These are phyloP conservation scores for Coboldia fuscipes DNA, from an alignment of 1,140 invertebrate genomes.

Conservation along the genomic window DNA sequence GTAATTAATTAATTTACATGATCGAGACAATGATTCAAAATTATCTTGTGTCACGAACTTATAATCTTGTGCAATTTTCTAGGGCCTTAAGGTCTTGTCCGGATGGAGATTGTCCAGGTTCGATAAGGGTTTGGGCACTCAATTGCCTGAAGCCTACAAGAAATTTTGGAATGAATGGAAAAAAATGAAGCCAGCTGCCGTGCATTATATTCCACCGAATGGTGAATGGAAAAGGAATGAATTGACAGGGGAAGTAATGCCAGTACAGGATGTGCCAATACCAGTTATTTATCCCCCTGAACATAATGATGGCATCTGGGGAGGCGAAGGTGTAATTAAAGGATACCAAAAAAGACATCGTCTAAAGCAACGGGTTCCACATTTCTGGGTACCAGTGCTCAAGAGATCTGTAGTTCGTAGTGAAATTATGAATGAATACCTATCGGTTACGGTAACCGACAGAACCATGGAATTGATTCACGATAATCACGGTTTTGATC, in stretches of 20 bases:
- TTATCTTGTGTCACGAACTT: too few species aligned
- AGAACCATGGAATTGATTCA: slow-evolving; percentile 68
- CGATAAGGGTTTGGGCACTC: slow-evolving; percentile 32
- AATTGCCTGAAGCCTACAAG: slow-evolving; percentile 65
- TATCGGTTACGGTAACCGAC: slow-evolving; percentile 59
- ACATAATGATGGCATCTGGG: slow-evolving; percentile 76
- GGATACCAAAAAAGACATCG: slow-evolving; percentile 54
- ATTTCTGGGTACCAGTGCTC: slow-evolving; percentile 71
- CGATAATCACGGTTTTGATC: slow-evolving; percentile 81
- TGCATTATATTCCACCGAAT: slow-evolving; percentile 64
- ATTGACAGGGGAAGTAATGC: slow-evolving; percentile 41
- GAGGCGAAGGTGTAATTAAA: slow-evolving; percentile 84
- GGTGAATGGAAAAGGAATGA: slow-evolving; percentile 52
- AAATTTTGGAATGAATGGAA: slow-evolving; percentile 79
- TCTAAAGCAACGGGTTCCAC: slow-evolving; percentile 38
- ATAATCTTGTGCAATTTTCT: too few species aligned
- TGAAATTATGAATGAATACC: slow-evolving; percentile 76
- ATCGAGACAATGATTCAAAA: too few species aligned
- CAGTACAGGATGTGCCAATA: slow-evolving; percentile 58
- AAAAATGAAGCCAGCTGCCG: slow-evolving; percentile 42
- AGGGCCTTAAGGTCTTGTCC: slow-evolving; percentile 16
- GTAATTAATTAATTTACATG: too few species aligned
- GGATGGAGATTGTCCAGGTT: slow-evolving; percentile 27
- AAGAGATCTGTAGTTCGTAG: slow-evolving; percentile 69
- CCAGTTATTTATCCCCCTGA: slow-evolving; percentile 58